Conservation (phyloP, 2,797 vertebrate genomes). For the Esox lucius region DNA sequence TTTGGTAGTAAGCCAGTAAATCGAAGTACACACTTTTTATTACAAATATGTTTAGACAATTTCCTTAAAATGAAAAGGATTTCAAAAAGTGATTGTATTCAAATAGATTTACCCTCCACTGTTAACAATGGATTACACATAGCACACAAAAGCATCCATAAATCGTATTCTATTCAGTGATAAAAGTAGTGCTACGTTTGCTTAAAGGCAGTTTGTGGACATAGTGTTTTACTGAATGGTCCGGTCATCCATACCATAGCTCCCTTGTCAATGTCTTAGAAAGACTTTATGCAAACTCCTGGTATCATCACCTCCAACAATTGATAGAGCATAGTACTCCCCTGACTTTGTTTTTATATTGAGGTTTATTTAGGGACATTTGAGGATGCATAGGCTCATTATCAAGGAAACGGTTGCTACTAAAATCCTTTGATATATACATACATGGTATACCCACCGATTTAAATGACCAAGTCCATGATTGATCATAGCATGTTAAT, state of each 20-base stretch:
- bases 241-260: constrained; percentile 60
- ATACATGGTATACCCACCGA: constrained; percentile 19
- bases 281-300: constrained; percentile 59
- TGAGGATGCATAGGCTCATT: constrained; percentile 37
- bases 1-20: no score
- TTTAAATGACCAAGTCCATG: constrained; percentile 31
- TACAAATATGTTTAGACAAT: no score
- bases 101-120: no score
- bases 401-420: constrained; percentile 32
- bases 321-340: constrained; percentile 60
- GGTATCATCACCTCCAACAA: constrained; percentile 58
- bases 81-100: no score
- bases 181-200: constrained; percentile 36
- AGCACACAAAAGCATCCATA: neutral
- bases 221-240: constrained; percentile 59
- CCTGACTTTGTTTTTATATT: constrained; percentile 48
- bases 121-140: neutral
- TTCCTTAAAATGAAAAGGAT: no score
- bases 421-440: constrained; percentile 21
- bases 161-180: neutral
- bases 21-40: no score
- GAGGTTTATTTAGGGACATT: constrained; percentile 26
- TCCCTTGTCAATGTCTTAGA: constrained; percentile 15
- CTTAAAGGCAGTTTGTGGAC: constrained; percentile 45
- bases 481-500: constrained; percentile 29